These are phyloP conservation scores for Podarcis siculus DNA, from an alignment of 2,797 vertebrate genomes.

Conservation along the genomic window DNA sequence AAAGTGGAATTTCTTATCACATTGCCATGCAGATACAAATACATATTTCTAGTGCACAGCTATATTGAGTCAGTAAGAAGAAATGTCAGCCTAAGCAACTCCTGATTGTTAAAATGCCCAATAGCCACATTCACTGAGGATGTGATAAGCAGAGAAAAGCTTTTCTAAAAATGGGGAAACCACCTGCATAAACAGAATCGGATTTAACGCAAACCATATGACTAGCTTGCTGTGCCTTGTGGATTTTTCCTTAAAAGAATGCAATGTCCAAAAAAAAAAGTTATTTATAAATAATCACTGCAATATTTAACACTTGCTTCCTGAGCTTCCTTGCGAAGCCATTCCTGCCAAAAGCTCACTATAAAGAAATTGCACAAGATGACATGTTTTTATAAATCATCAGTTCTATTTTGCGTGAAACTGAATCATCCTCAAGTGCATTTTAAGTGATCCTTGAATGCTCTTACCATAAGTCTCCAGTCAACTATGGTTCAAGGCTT, in stretches of 20 bases:
- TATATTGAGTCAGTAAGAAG: background rate
- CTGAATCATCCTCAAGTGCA: constrained; percentile 4
- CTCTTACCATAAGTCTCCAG: background rate
- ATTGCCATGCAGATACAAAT: background rate
- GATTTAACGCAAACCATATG: constrained; percentile 6
- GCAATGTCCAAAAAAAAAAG: constrained; percentile 15
- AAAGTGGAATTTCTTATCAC: background rate
- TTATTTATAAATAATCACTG: constrained; percentile 4
- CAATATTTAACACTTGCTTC: constrained; percentile 26
- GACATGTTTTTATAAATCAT: background rate
- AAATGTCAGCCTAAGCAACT: background rate
- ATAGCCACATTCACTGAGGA: background rate
- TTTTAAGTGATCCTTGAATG: constrained; percentile 39
- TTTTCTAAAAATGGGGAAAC: constrained; percentile 31
- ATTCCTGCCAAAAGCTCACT: constrained; percentile 26
- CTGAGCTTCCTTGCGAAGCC: constrained; percentile 5
- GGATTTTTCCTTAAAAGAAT: background rate
- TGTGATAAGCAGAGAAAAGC: constrained; percentile 3
- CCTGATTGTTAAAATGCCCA: background rate
- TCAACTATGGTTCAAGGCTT: constrained; percentile 20
- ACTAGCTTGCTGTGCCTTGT: background rate
- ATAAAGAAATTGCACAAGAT: background rate
- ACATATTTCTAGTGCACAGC: background rate
- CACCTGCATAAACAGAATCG: constrained; percentile 34
- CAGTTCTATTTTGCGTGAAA: background rate